Base-by-base conservation (phyloP, 1,140 invertebrate species). In the Eupeodes corollae region DNA sequence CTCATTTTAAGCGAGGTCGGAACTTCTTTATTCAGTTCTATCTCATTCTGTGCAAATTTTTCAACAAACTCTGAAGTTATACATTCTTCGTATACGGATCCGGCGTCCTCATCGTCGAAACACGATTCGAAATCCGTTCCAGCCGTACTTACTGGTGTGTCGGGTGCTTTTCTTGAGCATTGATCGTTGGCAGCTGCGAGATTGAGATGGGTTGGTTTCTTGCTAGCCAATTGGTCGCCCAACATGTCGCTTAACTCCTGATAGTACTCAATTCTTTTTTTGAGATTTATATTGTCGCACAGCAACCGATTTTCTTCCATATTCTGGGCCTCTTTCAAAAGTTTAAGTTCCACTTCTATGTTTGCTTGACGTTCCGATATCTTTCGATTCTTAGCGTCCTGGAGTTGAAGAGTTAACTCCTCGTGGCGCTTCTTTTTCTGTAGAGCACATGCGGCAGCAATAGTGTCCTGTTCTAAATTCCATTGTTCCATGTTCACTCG, bases 401-500 rank as follows among this genome's bases (percentile, higher is more conserved):
- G 48, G 1, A 49, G 19, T 35, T 68, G 56, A 6, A 52, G 34
- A 10, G 53, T 54, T 0, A 68, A 18, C 14, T 57, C 46, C 10
- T 57, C 46, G 11, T 54, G 54, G 1, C 47, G 50, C 6, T 43
- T 46, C 18, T 52, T 49, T 18, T 60, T 63, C 2, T 39, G 19
- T 15, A 44, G 51, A 12, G 60, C 51, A 6, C 52, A 48, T 12
- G 49, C 41, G 1, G 55, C 9, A 11, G 49, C 48, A 0, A 50
- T 42, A 3, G 44, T 19, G 0, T 48, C 42, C 35, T 55, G 51
- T 2, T 52, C 46, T 12, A 39, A 14, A 12, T 52, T 46, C 63
- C 61, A 68, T 6, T 50, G 51, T 0, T 50, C 52, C n/a, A 67
- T 31, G 34, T 56, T 53, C 1, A 50, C 42, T 13, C 46, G 44